phyloP scores from a whole-genome alignment of 1,140 invertebrate species.

The Arctopsyche grandis region DNA sequence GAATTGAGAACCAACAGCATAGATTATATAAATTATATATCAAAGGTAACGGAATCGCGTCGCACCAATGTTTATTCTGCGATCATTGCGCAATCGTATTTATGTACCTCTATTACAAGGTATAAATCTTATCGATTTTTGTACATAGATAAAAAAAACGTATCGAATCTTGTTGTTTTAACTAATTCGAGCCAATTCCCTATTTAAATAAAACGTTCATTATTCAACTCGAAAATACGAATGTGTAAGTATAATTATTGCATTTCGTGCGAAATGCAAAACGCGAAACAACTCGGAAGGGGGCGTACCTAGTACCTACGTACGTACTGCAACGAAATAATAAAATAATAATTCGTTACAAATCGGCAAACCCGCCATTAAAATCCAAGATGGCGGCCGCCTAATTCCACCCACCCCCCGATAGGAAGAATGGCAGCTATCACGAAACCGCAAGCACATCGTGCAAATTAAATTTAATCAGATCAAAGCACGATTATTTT shows the following conservation, averaged over 20 bases:
- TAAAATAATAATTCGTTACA: neutral
- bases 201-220: too few relatives aligned
- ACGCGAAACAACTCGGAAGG: conserved; percentile 3
- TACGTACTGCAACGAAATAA: neutral
- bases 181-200: too few relatives aligned
- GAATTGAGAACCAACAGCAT: too few relatives aligned
- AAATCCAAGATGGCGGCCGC: neutral
- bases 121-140: neutral
- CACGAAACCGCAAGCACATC: neutral
- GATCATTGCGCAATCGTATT: too few relatives aligned
- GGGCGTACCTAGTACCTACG: too few relatives aligned
- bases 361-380: neutral
- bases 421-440: neutral
- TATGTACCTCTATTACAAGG: neutral
- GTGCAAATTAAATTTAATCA: conserved; percentile 5
- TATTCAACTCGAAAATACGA: too few relatives aligned
- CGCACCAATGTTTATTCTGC: too few relatives aligned
- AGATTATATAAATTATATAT: too few relatives aligned
- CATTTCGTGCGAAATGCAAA: conserved; percentile 20
- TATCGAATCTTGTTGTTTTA: neutral
- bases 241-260: neutral
- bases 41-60: too few relatives aligned
- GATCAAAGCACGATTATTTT: neutral
- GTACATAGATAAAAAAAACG: neutral
- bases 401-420: neutral